phyloP scores from a whole-genome alignment of 2,113 vertebrate species.

The Charina bottae region DNA sequence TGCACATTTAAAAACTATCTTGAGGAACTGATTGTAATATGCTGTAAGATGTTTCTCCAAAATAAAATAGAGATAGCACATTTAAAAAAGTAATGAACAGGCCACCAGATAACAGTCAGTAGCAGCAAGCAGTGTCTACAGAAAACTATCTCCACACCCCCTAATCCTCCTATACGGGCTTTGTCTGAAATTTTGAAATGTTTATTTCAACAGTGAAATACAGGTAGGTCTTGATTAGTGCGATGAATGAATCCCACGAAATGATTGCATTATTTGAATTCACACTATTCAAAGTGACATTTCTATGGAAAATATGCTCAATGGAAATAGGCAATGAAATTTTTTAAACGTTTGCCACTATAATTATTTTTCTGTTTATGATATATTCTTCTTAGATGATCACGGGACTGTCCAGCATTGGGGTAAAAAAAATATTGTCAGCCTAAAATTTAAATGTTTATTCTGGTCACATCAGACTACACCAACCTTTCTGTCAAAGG shows the following conservation, averaged over 20 bases:
- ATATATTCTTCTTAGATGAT: no score
- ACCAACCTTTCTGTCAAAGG: no score
- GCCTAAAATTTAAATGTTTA: no score
- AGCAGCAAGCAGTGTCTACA: background rate
- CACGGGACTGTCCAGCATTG: no score
- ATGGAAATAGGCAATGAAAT: background rate
- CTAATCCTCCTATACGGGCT: background rate
- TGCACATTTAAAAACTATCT: background rate
- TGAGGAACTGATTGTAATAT: background rate
- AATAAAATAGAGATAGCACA: background rate
- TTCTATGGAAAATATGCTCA: background rate
- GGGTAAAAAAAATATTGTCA: no score
- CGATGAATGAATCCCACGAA: background rate
- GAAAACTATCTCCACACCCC: background rate
- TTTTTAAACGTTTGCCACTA: no score
- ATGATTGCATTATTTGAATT: background rate
- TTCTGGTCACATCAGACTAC: no score
- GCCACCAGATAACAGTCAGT: background rate
- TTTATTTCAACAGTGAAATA: background rate
- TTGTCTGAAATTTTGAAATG: background rate
- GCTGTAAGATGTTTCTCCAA: background rate
- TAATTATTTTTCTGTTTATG: no score
- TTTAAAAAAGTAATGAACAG: background rate
- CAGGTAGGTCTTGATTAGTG: background rate
- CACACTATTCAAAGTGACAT: background rate